Evolutionary conservation across 2,797 vertebrate species (phyloP), one percentile per base, ranked within the genome.

Genomic region (Lates japonicus): DNA sequence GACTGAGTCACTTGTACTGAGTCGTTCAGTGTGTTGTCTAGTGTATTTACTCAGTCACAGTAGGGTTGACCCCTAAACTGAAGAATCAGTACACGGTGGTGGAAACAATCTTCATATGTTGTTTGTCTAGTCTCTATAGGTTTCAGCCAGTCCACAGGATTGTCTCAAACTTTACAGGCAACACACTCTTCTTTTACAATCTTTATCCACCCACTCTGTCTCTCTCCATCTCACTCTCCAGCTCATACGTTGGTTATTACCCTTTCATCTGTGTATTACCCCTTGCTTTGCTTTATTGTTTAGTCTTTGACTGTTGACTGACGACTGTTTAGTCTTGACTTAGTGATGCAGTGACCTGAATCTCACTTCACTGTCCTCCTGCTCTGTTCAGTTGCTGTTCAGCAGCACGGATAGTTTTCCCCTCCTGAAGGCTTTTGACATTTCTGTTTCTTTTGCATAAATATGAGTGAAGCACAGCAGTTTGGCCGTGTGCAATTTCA

Each of bases 391-490:
- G 42, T 48, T 70, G 65, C 54, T 70, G 60, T 57, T n/a, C n/a
- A n/a, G 58, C 55, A 58, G 52, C 66, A 33, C 60, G 64, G 49
- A 78, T 72, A 35, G 33, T 73, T 71, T 62, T 44, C n/a, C 41
- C 58, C 80, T 41, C 19, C 10, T 29, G 14, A 7, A 25, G 66
- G 60, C 48, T 59, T 70, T 78, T 63, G 6, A 80, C 59, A 65
- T 84, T 62, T 76, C 78, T 69, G 48, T 82, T 77, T 76, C 44
- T 78, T 70, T 72, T 72, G 68, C 80, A 85, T 91, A 77, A 89
- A 92, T 91, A 90, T 90, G 84, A 89, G 86, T 81, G 78, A 87
- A 87, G 68, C 57, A 19, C 67, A 17, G 55, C 74, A 84, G 71
- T 82, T 84, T 22, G 70, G 64, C 68, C 44, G 14, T 76, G 76